These are phyloP conservation scores for Trachelus iudaicus DNA, from an alignment of 2,888 invertebrate species.

Conservation along the genomic window DNA sequence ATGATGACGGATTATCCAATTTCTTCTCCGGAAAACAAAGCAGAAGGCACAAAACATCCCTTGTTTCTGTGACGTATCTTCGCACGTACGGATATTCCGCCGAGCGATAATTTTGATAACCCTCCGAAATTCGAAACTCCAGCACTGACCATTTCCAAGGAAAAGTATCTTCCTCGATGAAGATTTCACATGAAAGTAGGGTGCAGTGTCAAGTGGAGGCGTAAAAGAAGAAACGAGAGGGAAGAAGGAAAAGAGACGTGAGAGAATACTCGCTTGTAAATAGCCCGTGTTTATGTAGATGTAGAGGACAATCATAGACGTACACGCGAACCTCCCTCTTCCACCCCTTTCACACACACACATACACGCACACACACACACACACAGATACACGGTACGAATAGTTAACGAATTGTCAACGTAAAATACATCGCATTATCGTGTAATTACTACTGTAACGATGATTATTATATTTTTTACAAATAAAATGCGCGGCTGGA, in stretches of 20 bases:
- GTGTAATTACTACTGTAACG: constrained; percentile 54
- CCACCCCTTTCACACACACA: constrained; percentile 8
- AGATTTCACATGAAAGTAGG: neutral
- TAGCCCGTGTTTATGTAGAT: constrained; percentile 45
- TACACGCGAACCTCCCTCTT: neutral
- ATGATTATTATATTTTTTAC: constrained; percentile 65
- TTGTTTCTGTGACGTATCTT: neutral
- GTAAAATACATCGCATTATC: constrained; percentile 36
- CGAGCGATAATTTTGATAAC: neutral
- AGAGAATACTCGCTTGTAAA: constrained; percentile 46
- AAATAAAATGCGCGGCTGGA: constrained; percentile 47
- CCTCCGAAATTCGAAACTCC: too few species aligned
- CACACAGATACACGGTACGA: constrained; percentile 10
- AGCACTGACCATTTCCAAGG: neutral
- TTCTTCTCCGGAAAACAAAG: neutral
- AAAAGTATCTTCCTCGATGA: neutral
- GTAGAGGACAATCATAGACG: constrained; percentile 26
- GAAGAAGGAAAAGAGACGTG: constrained; percentile 16
- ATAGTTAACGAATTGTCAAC: constrained; percentile 19
- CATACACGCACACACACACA: constrained; percentile 15
- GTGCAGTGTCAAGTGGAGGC: neutral
- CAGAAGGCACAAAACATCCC: neutral
- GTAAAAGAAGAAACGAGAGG: neutral
- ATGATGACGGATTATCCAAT: neutral
- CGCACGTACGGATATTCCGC: neutral